Evolutionary conservation across 2,113 vertebrate species (phyloP).

Genomic region (Triplophysa dalaica): DNA sequence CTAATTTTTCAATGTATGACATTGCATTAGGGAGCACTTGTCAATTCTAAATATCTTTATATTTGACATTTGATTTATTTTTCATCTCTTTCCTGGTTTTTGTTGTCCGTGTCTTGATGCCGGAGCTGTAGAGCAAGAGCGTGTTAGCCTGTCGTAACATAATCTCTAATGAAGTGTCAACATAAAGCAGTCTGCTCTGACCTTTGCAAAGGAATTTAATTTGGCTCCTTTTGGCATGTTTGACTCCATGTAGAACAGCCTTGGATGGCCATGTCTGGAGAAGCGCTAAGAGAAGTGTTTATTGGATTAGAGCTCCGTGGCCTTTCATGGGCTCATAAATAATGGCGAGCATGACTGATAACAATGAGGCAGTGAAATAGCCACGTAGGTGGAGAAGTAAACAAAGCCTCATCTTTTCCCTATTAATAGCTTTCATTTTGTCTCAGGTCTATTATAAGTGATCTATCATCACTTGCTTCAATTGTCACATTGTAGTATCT

Average conservation of each 20-base stretch:
- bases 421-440: slow-evolving; percentile 25
- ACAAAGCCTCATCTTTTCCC: background rate
- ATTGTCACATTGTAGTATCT: slow-evolving; percentile 19
- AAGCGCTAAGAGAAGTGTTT: slow-evolving; percentile 39
- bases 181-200: slow-evolving; percentile 54
- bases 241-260: slow-evolving; percentile 57
- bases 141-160: slow-evolving; percentile 43
- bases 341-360: slow-evolving; percentile 43
- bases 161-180: slow-evolving; percentile 52
- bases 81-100: slow-evolving; percentile 1
- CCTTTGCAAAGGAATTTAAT: slow-evolving; percentile 57
- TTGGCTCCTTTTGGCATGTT: slow-evolving; percentile 51
- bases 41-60: background rate
- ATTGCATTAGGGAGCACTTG: background rate
- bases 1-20: background rate
- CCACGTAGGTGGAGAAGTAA: slow-evolving; percentile 38
- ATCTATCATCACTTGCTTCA: slow-evolving; percentile 26
- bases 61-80: background rate
- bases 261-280: slow-evolving; percentile 38
- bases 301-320: slow-evolving; percentile 57
- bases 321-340: slow-evolving; percentile 55
- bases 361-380: slow-evolving; percentile 46
- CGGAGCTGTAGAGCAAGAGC: slow-evolving; percentile 32
- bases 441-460: background rate
- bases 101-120: slow-evolving; percentile 22